A percentile compares a stretch with the other conserved stretches of the same genome.
phyloP scores from a whole-genome alignment of 2,113 vertebrate species.

The Xenotilapia leptura region DNA sequence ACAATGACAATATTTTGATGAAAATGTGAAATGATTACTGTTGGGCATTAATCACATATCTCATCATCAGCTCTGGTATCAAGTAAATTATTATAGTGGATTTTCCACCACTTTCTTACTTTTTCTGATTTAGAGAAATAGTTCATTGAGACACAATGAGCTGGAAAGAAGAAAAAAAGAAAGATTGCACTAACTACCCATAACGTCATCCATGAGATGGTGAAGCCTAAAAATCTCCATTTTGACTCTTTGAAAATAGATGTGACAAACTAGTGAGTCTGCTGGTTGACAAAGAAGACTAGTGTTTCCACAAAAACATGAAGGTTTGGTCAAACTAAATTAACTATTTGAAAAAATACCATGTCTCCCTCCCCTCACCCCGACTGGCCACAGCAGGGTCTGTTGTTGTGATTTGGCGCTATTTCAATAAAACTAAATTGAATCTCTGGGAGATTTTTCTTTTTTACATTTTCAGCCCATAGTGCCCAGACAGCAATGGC shows the following conservation, averaged over 20 bases:
- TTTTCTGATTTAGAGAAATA: not conserved
- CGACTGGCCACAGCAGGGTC: not conserved
- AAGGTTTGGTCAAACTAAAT: not conserved
- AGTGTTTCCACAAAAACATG: not conserved
- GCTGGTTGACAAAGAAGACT: not conserved
- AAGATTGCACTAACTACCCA: not conserved
- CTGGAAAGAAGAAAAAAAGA: not conserved
- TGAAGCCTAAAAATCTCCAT: not conserved
- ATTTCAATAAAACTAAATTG: not conserved
- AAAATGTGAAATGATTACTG: not conserved
- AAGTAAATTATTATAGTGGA: not conserved
- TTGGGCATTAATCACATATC: not conserved
- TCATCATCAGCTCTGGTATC: not conserved
- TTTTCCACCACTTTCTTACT: not conserved
- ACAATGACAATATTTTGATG: not conserved
- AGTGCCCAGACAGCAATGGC: not conserved
- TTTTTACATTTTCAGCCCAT: not conserved
- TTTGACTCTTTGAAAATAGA: not conserved
- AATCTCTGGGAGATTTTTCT: not conserved
- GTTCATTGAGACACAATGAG: not conserved
- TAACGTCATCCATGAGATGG: not conserved
- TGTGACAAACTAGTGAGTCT: not conserved
- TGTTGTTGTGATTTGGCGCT: not conserved
- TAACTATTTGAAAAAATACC: not conserved
- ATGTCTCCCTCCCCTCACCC: not conserved